Evolutionary conservation across 2,797 vertebrate species (phyloP), one percentile per base, ranked within the genome.

Genomic region (Eutrigla gurnardus): DNA sequence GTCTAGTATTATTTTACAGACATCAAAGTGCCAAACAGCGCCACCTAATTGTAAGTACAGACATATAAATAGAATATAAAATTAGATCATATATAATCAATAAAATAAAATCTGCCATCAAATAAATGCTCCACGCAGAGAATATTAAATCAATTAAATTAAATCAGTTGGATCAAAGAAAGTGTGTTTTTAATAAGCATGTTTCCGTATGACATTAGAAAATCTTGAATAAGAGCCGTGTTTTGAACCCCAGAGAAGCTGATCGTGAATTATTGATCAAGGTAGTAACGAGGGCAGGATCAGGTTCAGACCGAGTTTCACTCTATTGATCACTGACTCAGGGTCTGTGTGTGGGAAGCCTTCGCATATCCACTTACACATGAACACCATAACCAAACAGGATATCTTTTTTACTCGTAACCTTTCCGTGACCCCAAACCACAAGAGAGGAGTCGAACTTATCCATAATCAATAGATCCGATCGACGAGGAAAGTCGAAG

Each of bases 201-300:
- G 45, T 49, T 49, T 49, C 10, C 7, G 8, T 18, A 35, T 15
- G 11, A 35, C 25, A 25, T 25, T 54, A 32, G 50, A 54, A 54
- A 54, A 12, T 54, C 13, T 14, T 54, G 53, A 35, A 0, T 35
- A 43, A 54, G 35, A 54, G 50, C 50, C 6, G 32, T 32, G 42
- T 6, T 4, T 42, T n/a, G 6, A 42, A 52, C 17, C 13, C 4
- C 12, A 40, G 5, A 43, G 18, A 32, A 14, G 3, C 18, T 9
- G 40, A 52, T 45, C 1, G 6, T 86, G 54, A 84, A 86, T 81
- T 66, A 86, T 80, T 84, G 55, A 87, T 75, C 55, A 74, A 33
- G 13, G 9, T 5, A 5, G 9, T 47, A 50, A 76, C 59, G 14
- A 43, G 42, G 10, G 59, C 2, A 9, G 70, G 66, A 68, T 83